These are phyloP conservation scores for Struthio camelus DNA, from an alignment of 2,113 vertebrate species.

Conservation along the genomic window DNA sequence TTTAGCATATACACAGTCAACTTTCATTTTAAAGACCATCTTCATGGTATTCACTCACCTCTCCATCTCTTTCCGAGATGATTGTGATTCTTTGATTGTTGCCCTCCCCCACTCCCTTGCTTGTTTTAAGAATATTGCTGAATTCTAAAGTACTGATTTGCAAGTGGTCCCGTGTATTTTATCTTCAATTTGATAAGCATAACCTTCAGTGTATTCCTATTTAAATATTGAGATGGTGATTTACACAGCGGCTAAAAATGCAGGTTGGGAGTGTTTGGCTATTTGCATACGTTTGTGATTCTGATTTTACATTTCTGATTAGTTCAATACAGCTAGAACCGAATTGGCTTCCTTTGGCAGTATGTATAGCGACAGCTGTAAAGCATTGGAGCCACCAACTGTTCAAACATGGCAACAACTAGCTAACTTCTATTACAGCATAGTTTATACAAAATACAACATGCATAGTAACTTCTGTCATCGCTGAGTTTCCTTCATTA, in stretches of 20 bases:
- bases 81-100: not conserved
- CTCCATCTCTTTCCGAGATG: not conserved
- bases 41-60: not conserved
- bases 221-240: not conserved
- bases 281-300: not conserved
- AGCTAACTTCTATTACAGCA: not conserved
- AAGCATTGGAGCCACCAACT: conserved; percentile 82
- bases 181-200: not conserved
- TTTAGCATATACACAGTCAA: not conserved
- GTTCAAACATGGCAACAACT: conserved; percentile 76
- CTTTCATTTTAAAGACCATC: not conserved
- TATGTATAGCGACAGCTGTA: conserved; percentile 44
- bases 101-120: not conserved
- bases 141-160: not conserved
- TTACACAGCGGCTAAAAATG: not conserved
- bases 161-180: not conserved
- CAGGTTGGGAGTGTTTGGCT: not conserved
- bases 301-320: not conserved
- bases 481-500: not conserved
- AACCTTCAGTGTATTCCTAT: not conserved
- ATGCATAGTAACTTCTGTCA: not conserved
- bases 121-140: not conserved
- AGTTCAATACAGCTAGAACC: not conserved
- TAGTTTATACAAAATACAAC: not conserved
- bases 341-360: not conserved